Percentiles rank a stretch among this genome's conserved stretches.
These are phyloP conservation scores for Resseliella maxima DNA, from an alignment of 2,888 invertebrate genomes.

Conservation along the genomic window DNA sequence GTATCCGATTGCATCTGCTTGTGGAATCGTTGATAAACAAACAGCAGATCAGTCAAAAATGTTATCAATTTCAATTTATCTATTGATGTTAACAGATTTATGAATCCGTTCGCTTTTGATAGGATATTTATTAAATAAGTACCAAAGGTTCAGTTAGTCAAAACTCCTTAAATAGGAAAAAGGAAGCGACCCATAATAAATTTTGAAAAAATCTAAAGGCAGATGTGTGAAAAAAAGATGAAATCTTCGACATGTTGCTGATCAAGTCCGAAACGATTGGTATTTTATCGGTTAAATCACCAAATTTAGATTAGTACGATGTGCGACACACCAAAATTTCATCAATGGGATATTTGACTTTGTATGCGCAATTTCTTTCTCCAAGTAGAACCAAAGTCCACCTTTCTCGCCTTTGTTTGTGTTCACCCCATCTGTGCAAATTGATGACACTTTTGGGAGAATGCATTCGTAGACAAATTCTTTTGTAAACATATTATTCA, in stretches of 20 bases:
- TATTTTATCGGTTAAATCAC: not conserved
- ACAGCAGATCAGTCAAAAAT: not conserved
- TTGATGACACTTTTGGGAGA: not conserved
- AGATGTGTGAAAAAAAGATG: not conserved
- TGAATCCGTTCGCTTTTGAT: not conserved
- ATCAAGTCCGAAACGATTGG: no score
- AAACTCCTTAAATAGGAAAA: not conserved
- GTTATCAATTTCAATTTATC: not conserved
- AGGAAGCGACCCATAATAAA: not conserved
- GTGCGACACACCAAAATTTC: constrained; percentile 2
- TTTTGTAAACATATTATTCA: not conserved
- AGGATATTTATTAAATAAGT: no score
- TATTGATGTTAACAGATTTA: not conserved
- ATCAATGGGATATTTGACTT: not conserved
- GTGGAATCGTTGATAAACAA: not conserved
- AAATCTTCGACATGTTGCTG: no score
- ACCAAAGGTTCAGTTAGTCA: not conserved
- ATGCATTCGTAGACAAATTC: not conserved
- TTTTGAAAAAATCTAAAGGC: not conserved
- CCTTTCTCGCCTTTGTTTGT: not conserved
- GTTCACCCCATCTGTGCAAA: not conserved
- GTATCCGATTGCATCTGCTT: not conserved
- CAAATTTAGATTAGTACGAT: not conserved
- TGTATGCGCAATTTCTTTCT: not conserved
- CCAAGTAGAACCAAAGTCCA: not conserved